These are phyloP conservation scores for Bucco capensis DNA, from an alignment of 2,113 vertebrate genomes.

Conservation along the genomic window DNA sequence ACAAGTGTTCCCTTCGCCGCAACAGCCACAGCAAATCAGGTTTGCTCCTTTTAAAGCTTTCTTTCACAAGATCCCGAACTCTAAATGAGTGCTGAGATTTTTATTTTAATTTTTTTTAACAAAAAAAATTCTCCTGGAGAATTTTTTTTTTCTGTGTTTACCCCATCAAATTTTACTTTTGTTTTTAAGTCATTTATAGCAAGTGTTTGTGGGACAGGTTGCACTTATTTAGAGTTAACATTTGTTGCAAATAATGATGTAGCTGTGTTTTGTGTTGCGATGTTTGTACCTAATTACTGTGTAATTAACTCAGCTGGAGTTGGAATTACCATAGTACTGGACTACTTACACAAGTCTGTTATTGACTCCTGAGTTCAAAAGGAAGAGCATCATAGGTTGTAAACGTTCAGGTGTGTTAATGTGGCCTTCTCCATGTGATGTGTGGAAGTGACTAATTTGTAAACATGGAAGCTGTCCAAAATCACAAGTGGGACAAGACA, in stretches of 20 bases:
- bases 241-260: slow-evolving; percentile 87
- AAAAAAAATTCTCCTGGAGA: slow-evolving; percentile 83
- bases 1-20: slow-evolving; percentile 99
- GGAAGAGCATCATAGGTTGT: slow-evolving; percentile 15
- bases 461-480: slow-evolving; percentile 6
- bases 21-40: slow-evolving; percentile 99
- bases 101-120: slow-evolving; percentile 52
- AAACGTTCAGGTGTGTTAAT: background rate
- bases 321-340: slow-evolving; percentile 59
- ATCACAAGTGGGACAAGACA: background rate
- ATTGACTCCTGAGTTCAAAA: slow-evolving; percentile 47
- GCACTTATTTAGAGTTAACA: slow-evolving; percentile 99
- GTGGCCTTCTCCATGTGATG: background rate
- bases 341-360: slow-evolving; percentile 37
- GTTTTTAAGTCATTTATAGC: slow-evolving; percentile 78
- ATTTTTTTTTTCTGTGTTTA: slow-evolving; percentile 85
- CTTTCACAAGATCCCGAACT: slow-evolving; percentile 98
- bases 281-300: slow-evolving; percentile 83
- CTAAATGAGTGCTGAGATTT: slow-evolving; percentile 92
- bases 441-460: background rate
- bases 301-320: slow-evolving; percentile 76
- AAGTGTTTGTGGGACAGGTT: slow-evolving; percentile 80
- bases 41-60: slow-evolving; percentile 99
- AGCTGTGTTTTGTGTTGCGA: slow-evolving; percentile 93
- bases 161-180: slow-evolving; percentile 84